These are phyloP conservation scores for Antennarius maculatus DNA, from an alignment of 2,797 vertebrate genomes.

Conservation along the genomic window DNA sequence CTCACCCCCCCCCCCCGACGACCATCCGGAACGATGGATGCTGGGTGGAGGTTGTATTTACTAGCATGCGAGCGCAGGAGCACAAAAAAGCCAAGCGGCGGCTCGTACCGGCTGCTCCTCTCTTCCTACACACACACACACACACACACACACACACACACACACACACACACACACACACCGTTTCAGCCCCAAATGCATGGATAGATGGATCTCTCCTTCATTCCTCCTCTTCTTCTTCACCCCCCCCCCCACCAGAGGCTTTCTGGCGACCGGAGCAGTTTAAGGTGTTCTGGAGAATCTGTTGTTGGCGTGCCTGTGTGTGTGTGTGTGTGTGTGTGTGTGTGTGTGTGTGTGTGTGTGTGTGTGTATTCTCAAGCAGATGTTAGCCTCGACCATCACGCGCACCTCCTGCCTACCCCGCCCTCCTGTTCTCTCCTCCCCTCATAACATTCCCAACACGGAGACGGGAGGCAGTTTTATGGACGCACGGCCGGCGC, in stretches of 20 bases:
- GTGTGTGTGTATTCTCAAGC: constrained; percentile 50
- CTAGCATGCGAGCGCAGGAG: no score
- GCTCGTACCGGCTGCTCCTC: constrained; percentile 73
- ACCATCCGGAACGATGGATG: constrained; percentile 55
- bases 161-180: constrained; percentile 52
- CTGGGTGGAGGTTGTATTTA: constrained; percentile 49
- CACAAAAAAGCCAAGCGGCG: constrained; percentile 42
- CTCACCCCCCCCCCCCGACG: constrained; percentile 13
- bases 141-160: neutral
- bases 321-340: constrained; percentile 28
- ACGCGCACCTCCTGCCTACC: constrained; percentile 27
- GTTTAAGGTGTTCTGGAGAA: constrained; percentile 82
- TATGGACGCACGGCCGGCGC: constrained; percentile 25
- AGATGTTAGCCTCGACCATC: constrained; percentile 68
- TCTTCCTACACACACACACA: constrained; percentile 24
- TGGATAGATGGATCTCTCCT: constrained; percentile 54
- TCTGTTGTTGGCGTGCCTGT: constrained; percentile 56
- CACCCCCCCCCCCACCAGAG: constrained; percentile 68
- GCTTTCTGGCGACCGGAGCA: constrained; percentile 71
- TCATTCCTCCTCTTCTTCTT: constrained; percentile 51
- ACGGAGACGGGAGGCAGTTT: constrained; percentile 45
- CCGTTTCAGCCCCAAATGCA: constrained; percentile 38
- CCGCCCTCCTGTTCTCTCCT: constrained; percentile 38
- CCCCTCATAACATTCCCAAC: constrained; percentile 39
- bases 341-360: constrained; percentile 18